These are phyloP conservation scores for Eulithis testata DNA, from an alignment of 2,888 invertebrate species.

Conservation along the genomic window DNA sequence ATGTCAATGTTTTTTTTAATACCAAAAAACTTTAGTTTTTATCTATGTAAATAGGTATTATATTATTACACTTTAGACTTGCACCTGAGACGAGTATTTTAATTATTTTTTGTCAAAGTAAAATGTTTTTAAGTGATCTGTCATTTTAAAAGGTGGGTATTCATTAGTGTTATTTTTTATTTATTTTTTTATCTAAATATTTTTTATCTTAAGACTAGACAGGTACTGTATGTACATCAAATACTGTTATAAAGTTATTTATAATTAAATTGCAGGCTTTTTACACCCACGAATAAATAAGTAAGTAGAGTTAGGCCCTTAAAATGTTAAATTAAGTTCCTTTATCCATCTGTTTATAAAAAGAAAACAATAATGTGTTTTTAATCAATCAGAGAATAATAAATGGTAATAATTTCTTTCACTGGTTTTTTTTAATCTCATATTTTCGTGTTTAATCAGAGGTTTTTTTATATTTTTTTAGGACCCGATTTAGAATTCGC, in stretches of 20 bases:
- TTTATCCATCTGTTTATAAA: background rate
- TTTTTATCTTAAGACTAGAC: constrained; percentile 77
- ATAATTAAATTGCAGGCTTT: constrained; percentile 39
- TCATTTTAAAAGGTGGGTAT: constrained; percentile 59
- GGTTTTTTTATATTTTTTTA: background rate
- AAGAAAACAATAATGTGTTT: background rate
- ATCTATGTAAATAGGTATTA: too few species aligned
- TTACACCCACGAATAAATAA: constrained; percentile 43
- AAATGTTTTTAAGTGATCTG: background rate
- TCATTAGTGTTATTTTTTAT: background rate
- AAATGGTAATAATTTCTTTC: background rate
- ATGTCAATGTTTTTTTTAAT: constrained; percentile 56
- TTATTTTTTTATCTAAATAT: constrained; percentile 12
- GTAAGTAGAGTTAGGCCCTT: constrained; percentile 45
- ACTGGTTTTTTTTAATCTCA: constrained; percentile 2
- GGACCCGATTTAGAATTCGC: background rate
- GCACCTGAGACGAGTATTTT: too few species aligned
- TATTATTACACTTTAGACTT: too few species aligned
- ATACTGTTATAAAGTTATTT: constrained; percentile 67
- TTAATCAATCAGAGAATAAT: too few species aligned
- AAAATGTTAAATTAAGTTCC: constrained; percentile 4
- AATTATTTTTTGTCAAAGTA: too few species aligned
- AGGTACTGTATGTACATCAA: constrained; percentile 80
- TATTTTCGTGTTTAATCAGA: background rate
- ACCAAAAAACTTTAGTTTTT: too few species aligned